Evolutionary conservation across 2,113 vertebrate species (phyloP).

Genomic region (Drymodes brunneopygia): DNA sequence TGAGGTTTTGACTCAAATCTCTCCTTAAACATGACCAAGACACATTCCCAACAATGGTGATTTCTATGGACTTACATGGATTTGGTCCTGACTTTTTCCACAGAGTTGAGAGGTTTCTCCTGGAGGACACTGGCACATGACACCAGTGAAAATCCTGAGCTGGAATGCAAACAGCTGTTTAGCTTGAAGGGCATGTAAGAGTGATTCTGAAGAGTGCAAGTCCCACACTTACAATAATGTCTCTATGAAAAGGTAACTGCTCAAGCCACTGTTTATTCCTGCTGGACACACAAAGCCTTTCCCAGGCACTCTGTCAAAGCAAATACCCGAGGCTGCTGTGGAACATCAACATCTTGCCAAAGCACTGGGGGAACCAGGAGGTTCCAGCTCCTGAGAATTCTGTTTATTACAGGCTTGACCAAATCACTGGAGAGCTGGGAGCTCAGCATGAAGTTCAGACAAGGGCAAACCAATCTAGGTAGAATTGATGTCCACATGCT

Average conservation of each 20-base stretch:
- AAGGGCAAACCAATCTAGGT: neutral
- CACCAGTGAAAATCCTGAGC: neutral
- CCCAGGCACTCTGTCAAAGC: neutral
- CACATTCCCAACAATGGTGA: neutral
- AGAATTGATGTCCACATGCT: neutral
- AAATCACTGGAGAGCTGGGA: neutral
- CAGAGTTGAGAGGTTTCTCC: neutral
- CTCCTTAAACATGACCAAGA: neutral
- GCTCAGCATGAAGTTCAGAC: neutral
- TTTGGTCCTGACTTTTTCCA: neutral
- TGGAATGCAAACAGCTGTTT: neutral
- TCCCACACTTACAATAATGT: neutral
- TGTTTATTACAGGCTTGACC: neutral
- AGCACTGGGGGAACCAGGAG: neutral
- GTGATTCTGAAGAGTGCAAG: neutral
- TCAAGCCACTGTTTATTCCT: neutral
- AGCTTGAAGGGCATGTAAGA: neutral
- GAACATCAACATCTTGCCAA: neutral
- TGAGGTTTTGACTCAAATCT: neutral
- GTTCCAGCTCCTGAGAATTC: neutral
- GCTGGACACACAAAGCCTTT: neutral
- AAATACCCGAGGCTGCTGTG: neutral
- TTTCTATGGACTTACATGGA: neutral
- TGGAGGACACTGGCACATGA: neutral
- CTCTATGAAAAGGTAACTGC: neutral